Evolutionary conservation across 1,140 invertebrate species (phyloP), one percentile per base, ranked within the genome.

Genomic region (Melitaea cinxia): DNA sequence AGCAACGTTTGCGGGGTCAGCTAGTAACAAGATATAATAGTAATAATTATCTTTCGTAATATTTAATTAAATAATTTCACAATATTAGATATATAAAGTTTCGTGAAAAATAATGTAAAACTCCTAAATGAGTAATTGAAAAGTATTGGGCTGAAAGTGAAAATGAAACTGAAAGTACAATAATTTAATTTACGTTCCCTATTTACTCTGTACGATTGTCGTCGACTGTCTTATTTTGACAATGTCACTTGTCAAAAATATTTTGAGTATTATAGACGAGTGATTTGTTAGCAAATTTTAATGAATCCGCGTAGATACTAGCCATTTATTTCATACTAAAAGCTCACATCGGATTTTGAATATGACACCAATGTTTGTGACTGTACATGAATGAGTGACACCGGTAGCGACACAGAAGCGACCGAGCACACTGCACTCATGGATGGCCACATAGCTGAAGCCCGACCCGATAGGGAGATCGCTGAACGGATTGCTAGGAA

Each of bases 401-500:
- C 80, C 60, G 73, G 77, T 68, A 89, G 81, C 73, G 78, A 88
- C 60, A 78, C 67, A 70, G 85, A 84, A 80, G 92, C 92, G 75
- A 93, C 94, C 84, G 95, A 95, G 92, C 93, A 93, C 73, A 95
- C 95, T 83, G 94, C 94, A 91, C 94, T 96, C 73, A 95, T 96
- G 95, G 94, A 95, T 91, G 94, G 93, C 81, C 94, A 95, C 92
- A 95, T 95, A 76, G 94, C 92, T 71, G 93, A 89, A 82, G 83
- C 88, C 54, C 83, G 85, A 56, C 81, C 86, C 17, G 82, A 82
- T 63, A 92, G 92, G 83, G 91, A 85, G 59, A 74, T 87, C 23
- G 84, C 82, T 65, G 88, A 87, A 69, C 79, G 86, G 56, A 86
- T 85, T 70, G 81, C 85, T 26, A 85, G 86, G 50, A 91, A 89